These are phyloP conservation scores for Leucophenga montana DNA, from an alignment of 2,888 invertebrate genomes.

Conservation along the genomic window DNA sequence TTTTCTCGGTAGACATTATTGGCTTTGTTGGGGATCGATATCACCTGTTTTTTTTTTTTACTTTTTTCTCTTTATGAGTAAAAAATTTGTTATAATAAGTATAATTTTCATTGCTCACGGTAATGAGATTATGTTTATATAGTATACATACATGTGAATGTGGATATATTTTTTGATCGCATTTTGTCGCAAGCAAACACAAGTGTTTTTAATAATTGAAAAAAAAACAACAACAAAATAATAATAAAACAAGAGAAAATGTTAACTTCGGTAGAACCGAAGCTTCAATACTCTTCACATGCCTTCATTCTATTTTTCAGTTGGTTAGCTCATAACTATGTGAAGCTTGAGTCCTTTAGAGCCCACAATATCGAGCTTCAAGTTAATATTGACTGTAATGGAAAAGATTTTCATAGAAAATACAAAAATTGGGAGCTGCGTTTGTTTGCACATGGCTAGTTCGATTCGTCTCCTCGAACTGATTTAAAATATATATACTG, in stretches of 20 bases:
- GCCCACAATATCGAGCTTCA: not conserved
- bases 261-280: not conserved
- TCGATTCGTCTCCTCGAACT: too few species aligned
- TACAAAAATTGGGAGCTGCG: too few species aligned
- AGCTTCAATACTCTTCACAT: not conserved
- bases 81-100: not conserved
- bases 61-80: not conserved
- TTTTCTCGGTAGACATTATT: conserved; percentile 1
- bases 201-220: conserved; percentile 65
- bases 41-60: conserved; percentile 7
- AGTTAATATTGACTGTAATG: not conserved
- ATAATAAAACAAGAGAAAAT: conserved; percentile 44
- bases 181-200: conserved; percentile 54
- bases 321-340: not conserved
- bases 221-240: conserved; percentile 36
- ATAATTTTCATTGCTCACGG: not conserved
- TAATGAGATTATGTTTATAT: not conserved
- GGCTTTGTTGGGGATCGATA: not conserved
- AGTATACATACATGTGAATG: conserved; percentile 34
- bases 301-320: not conserved
- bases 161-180: conserved; percentile 42
- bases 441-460: too few species aligned
- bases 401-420: too few species aligned
- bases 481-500: too few species aligned
- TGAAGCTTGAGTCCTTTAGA: not conserved